Conservation (phyloP, 2,888 invertebrate genomes). For the Amblyjoppa fuscipennis region DNA sequence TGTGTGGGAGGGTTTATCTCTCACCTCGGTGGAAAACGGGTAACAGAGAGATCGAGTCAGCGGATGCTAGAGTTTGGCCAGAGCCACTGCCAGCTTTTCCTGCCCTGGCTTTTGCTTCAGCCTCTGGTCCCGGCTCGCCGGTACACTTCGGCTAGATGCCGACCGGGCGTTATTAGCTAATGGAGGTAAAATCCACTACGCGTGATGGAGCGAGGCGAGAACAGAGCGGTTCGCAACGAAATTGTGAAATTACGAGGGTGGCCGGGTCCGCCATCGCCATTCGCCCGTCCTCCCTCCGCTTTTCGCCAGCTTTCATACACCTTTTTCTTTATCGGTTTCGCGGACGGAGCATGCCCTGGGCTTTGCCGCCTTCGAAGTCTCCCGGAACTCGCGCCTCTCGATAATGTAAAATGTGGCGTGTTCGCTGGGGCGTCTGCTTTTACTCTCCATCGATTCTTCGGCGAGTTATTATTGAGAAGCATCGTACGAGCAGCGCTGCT, state of each 20-base stretch:
- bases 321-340: slow-evolving; percentile 17
- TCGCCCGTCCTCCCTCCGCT: not conserved
- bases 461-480: slow-evolving; percentile 25
- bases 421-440: slow-evolving; percentile 14
- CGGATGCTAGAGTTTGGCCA: slow-evolving; percentile 59
- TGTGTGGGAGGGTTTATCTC: slow-evolving; percentile 68
- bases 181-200: slow-evolving; percentile 77
- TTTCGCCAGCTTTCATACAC: slow-evolving; percentile 44
- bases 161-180: slow-evolving; percentile 79
- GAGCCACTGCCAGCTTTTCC: slow-evolving; percentile 62
- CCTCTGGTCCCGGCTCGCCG: slow-evolving; percentile 7
- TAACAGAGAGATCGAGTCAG: slow-evolving; percentile 63
- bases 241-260: slow-evolving; percentile 70
- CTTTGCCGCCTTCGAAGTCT: slow-evolving; percentile 39
- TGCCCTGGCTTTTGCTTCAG: slow-evolving; percentile 47
- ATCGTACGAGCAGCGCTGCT: not conserved
- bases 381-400: slow-evolving; percentile 27
- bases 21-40: slow-evolving; percentile 59
- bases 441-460: slow-evolving; percentile 38
- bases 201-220: slow-evolving; percentile 72
- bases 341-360: slow-evolving; percentile 8
- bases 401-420: slow-evolving; percentile 26
- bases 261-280: slow-evolving; percentile 22
- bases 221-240: slow-evolving; percentile 69
- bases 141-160: slow-evolving; percentile 37